Conservation (phyloP, 2,113 vertebrate species). For the Hyperoodon ampullatus region DNA sequence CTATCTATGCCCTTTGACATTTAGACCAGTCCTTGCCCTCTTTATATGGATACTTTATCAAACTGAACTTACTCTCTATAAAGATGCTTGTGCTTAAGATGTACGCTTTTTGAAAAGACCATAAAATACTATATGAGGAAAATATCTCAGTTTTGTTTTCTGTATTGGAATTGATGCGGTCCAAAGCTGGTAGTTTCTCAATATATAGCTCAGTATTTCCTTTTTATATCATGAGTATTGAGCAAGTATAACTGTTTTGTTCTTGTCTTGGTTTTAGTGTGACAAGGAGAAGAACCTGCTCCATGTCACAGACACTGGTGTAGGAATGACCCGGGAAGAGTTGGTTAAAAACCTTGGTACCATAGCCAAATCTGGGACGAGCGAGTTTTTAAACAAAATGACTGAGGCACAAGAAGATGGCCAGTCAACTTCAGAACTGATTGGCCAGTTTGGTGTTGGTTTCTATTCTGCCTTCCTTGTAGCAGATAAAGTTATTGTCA, state of each 20-base stretch:
- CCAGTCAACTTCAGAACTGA: conserved; percentile 98
- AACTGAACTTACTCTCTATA: background rate
- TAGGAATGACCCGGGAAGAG: conserved; percentile 99
- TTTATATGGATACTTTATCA: background rate
- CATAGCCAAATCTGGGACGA: conserved; percentile 99
- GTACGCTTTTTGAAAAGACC: background rate
- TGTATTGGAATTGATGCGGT: background rate
- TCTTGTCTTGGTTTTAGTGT: conserved; percentile 85
- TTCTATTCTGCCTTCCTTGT: conserved; percentile 99
- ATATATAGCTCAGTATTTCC: background rate
- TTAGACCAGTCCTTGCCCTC: background rate
- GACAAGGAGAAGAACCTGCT: conserved; percentile 99
- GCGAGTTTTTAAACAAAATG: conserved; percentile 98
- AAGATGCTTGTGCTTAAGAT: background rate
- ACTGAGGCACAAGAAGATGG: conserved; percentile 93
- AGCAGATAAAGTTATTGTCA: conserved; percentile 97
- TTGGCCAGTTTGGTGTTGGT: conserved; percentile 99
- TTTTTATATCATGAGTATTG: background rate
- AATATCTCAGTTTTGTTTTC: background rate
- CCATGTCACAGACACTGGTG: conserved; percentile 97
- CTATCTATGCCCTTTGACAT: background rate
- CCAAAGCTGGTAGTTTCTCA: background rate
- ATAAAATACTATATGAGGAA: background rate
- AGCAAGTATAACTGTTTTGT: background rate
- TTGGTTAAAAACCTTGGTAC: conserved; percentile 97